phyloP scores from a whole-genome alignment of 2,113 vertebrate species.

The Proterorhinus semilunaris region DNA sequence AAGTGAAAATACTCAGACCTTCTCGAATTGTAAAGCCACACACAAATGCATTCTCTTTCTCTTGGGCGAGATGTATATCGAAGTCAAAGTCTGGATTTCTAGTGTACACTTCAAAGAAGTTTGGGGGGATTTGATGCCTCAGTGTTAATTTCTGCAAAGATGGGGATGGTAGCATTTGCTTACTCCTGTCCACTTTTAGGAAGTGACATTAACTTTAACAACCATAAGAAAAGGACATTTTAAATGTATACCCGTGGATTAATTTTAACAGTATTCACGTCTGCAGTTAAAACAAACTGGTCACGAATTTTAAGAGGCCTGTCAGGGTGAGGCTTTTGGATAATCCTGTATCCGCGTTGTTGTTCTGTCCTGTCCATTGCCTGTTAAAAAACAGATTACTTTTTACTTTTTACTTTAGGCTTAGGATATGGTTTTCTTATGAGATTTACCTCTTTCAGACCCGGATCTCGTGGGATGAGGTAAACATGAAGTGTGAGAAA shows the following conservation, averaged over 20 bases:
- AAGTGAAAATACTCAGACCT: constrained; percentile 4
- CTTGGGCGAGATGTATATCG: background rate
- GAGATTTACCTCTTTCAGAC: constrained; percentile 22
- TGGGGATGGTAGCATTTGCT: background rate
- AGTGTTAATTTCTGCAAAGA: constrained; percentile 8
- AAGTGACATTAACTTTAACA: background rate
- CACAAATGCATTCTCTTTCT: background rate
- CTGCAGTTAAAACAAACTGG: background rate
- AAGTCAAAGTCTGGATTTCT: constrained; percentile 18
- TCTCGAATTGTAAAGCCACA: constrained; percentile 22
- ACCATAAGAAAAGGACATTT: background rate
- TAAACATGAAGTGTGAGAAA: constrained; percentile 34
- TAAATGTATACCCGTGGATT: background rate
- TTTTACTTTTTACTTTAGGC: too few relatives aligned
- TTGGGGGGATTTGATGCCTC: background rate
- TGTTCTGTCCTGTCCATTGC: background rate
- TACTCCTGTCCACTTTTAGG: too few relatives aligned
- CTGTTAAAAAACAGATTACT: background rate
- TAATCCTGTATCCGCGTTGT: background rate
- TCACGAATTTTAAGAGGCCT: background rate
- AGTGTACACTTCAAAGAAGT: constrained; percentile 29
- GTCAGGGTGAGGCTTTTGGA: background rate
- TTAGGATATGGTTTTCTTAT: background rate
- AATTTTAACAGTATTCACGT: background rate
- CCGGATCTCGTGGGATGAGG: constrained; percentile 27